Percentiles rank a stretch among this genome's conserved stretches.
phyloP scores from a whole-genome alignment of 2,113 vertebrate genomes.

The Peromyscus californicus region DNA sequence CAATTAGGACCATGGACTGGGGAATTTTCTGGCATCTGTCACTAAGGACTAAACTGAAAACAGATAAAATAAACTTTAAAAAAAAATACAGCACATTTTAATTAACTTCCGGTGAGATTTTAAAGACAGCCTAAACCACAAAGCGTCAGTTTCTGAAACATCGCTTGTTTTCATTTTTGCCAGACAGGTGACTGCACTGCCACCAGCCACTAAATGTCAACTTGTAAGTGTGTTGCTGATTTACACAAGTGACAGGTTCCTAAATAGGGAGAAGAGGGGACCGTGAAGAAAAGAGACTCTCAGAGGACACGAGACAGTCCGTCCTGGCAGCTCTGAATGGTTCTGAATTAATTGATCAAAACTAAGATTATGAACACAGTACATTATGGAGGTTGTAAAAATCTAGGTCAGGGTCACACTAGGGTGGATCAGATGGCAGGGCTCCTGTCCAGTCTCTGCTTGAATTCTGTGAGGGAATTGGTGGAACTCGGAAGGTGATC shows the following conservation, averaged over 20 bases:
- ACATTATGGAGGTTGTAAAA: constrained; percentile 29
- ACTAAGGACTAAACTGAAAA: constrained; percentile 67
- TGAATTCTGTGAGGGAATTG: no score
- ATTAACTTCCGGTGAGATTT: constrained; percentile 78
- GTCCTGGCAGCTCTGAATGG: neutral
- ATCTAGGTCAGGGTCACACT: neutral
- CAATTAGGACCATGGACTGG: constrained; percentile 56
- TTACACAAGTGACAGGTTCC: constrained; percentile 25
- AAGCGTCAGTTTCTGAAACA: constrained; percentile 67
- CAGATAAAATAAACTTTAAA: constrained; percentile 78
- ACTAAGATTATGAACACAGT: constrained; percentile 33
- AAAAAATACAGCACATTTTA: constrained; percentile 62
- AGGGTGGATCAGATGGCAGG: neutral
- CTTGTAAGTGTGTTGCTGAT: constrained; percentile 38
- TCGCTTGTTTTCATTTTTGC: constrained; percentile 64
- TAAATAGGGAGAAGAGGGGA: constrained; percentile 58
- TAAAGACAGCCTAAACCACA: constrained; percentile 78
- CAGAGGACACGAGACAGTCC: constrained; percentile 33
- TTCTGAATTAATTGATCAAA: constrained; percentile 55
- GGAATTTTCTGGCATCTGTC: constrained; percentile 70
- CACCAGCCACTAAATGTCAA: constrained; percentile 55
- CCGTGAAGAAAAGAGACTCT: constrained; percentile 1
- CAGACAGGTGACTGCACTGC: constrained; percentile 74
- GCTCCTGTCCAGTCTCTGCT: no score
- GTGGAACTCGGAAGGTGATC: no score